Evolutionary conservation across 2,797 vertebrate species (phyloP).

Genomic region (Melopsittacus undulatus): DNA sequence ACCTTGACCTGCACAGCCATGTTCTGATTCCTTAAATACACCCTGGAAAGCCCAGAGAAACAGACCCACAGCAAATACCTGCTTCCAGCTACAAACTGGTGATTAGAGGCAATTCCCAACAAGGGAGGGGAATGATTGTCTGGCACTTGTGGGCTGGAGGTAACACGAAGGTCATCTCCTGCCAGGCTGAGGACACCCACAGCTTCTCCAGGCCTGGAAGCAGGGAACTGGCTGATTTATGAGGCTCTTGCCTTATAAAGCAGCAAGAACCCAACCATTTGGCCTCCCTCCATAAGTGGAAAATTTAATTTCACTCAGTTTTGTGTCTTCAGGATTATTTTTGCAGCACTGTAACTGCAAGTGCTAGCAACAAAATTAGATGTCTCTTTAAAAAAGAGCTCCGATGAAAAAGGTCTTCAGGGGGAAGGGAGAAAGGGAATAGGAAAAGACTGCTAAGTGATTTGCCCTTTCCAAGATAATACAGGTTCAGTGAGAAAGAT

Average conservation of each 20-base stretch:
- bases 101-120: neutral
- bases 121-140: neutral
- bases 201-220: neutral
- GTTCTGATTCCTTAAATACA: neutral
- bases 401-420: constrained; percentile 33
- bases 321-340: constrained; percentile 50
- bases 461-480: constrained; percentile 39
- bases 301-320: constrained; percentile 55
- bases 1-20: accelerated
- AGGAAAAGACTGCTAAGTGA: neutral
- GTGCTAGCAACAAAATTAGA: constrained; percentile 56
- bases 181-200: neutral
- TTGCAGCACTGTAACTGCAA: constrained; percentile 28
- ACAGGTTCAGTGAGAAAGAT: neutral
- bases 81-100: neutral
- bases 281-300: neutral
- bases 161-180: constrained; percentile 5
- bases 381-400: constrained; percentile 49
- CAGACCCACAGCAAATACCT: neutral
- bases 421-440: neutral
- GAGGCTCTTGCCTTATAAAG: constrained; percentile 15
- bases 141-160: constrained; percentile 4
- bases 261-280: neutral
- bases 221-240: constrained; percentile 29
- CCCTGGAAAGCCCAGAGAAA: neutral